Conservation (phyloP, 1,140 invertebrate species). For the Acyrthosiphon pisum region DNA sequence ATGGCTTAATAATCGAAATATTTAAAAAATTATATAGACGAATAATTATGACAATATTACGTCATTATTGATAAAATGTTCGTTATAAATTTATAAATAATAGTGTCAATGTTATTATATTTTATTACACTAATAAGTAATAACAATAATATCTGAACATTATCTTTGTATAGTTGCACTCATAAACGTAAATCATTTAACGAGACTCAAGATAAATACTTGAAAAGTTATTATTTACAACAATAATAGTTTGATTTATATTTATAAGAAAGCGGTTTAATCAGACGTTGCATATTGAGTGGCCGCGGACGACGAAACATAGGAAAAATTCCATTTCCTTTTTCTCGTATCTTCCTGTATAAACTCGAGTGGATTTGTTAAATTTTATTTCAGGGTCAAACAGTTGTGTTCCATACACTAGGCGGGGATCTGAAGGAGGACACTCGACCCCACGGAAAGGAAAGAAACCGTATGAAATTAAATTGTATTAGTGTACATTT, state of each 20-base stretch:
- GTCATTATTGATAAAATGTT: background rate
- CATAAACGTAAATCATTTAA: background rate
- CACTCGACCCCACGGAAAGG: background rate
- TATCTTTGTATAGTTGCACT: background rate
- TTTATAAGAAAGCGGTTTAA: background rate
- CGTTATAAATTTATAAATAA: conserved; percentile 4
- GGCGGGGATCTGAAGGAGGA: background rate
- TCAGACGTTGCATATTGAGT: background rate
- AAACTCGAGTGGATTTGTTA: background rate
- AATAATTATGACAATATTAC: background rate
- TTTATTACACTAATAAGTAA: background rate
- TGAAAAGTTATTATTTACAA: background rate
- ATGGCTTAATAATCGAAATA: background rate
- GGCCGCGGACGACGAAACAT: background rate
- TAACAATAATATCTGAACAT: background rate
- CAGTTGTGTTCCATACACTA: background rate
- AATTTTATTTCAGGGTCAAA: background rate
- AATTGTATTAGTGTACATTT: background rate
- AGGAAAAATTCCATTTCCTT: background rate
- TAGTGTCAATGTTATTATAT: background rate
- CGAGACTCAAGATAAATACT: background rate
- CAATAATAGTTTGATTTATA: conserved; percentile 1
- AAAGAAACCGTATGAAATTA: background rate
- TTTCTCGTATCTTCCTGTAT: background rate
- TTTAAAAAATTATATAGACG: background rate